Base-by-base conservation (phyloP, 1,140 invertebrate genomes). In the Drosophila tani region DNA sequence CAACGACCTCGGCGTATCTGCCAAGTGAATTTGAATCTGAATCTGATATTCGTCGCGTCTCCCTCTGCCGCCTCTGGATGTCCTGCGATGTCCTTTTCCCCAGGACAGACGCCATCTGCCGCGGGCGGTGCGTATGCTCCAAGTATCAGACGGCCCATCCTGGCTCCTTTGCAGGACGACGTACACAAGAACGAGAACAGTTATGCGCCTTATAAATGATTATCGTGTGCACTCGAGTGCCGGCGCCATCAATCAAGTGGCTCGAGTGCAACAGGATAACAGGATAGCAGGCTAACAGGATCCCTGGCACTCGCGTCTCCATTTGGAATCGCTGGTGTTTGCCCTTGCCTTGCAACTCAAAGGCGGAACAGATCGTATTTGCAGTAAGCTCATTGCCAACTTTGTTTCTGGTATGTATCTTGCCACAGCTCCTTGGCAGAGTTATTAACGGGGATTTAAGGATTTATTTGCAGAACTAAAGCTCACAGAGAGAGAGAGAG, bases 151-250 rank as follows among this genome's bases (percentile, higher is more conserved):
- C 32, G 51, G 32, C 50, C 38, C 11, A 32, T 50, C 49, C 49
- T n/a, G 46, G 21, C 21, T 19, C 15, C 40, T 41, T 41, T 29
- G n/a, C 32, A 19, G n/a, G 2, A 21, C 32, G 32, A 24, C 21
- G 21, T 24, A 24, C 50, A 27, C 47, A 38, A 38, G 59, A 43
- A 49, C 50, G 71, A 50, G 75, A 75, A 59, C 75, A 79, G 79
- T 70, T 84, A 80, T 80, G 49, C 81, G 81, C 70, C 81, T 67
- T 83, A 83, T 67, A 83, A 83, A 83, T 83, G 81, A 83, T 83
- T 83, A 83, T 80, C 81, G 62, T 83, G 81, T 79, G 81, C 81
- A 83, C 69, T 79, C 80, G 63, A 75, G 75, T 83, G 81, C 75
- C 64, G 81, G 60, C 57, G 80, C 81, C 82, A 84, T 84, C 82